phyloP scores from a whole-genome alignment of 2,888 invertebrate species.

The Tetragnatha montana region DNA sequence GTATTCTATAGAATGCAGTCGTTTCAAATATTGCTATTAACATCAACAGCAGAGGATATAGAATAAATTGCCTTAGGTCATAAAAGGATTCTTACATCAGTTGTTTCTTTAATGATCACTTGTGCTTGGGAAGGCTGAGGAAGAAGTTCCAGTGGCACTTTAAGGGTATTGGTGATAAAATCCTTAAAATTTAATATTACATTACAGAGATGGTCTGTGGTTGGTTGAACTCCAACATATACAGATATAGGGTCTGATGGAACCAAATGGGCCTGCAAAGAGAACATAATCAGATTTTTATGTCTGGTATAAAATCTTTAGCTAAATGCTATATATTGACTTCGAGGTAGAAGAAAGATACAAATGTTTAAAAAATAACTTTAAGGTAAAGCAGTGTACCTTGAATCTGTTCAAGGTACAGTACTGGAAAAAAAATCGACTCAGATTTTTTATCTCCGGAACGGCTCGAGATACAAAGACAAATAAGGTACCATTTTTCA shows the following conservation, averaged over 20 bases:
- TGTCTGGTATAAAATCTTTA: no score
- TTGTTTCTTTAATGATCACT: conserved; percentile 82
- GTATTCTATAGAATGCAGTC: no score
- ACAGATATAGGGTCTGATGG: conserved; percentile 93
- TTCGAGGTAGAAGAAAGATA: no score
- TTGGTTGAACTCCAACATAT: conserved; percentile 83
- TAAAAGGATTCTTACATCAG: conserved; percentile 73
- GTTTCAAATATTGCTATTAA: no score
- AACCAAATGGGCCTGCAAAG: conserved; percentile 83
- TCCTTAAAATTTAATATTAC: conserved; percentile 84
- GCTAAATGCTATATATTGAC: no score
- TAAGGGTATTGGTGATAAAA: conserved; percentile 88
- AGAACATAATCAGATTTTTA: background rate
- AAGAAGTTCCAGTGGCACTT: conserved; percentile 83
- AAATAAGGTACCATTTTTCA: no score
- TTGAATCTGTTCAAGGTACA: no score
- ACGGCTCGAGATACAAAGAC: no score
- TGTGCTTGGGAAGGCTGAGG: conserved; percentile 78
- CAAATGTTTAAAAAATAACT: no score
- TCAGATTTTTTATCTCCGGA: no score
- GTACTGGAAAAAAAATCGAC: no score
- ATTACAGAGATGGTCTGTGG: conserved; percentile 76
- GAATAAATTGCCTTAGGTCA: background rate
- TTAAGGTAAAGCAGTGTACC: no score
- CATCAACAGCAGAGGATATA: background rate